These are phyloP conservation scores for Diacarnus erythraeanus DNA, from an alignment of 37 sponge, comb jelly and placozoan genomes.

Conservation along the genomic window DNA sequence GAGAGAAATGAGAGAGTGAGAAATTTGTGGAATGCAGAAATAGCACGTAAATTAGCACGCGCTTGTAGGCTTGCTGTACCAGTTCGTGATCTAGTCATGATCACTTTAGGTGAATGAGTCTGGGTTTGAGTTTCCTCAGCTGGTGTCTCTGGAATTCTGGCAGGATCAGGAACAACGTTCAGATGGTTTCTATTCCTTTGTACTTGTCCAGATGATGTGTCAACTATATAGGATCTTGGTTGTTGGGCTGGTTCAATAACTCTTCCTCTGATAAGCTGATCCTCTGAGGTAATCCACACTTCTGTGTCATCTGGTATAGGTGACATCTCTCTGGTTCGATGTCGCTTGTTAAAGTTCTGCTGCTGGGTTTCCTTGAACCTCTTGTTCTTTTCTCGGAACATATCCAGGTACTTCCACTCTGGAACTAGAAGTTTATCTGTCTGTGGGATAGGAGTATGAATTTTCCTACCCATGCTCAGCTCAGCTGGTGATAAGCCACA, in stretches of 20 bases:
- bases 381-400: constrained; percentile 8
- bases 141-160: background rate
- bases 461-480: constrained; percentile 39
- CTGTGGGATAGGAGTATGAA: constrained; percentile 48
- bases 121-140: background rate
- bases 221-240: constrained; percentile 8
- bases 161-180: background rate
- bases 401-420: constrained; percentile 39
- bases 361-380: constrained; percentile 28
- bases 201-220: background rate
- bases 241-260: background rate
- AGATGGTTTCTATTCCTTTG: background rate
- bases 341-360: constrained; percentile 30
- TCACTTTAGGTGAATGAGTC: background rate
- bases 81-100: background rate
- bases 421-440: constrained; percentile 23
- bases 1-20: too few relatives aligned
- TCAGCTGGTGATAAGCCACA: constrained; percentile 50
- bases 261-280: background rate
- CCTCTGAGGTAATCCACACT: constrained; percentile 45
- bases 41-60: too few relatives aligned
- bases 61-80: too few relatives aligned
- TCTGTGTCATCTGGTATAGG: constrained; percentile 11
- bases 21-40: too few relatives aligned
- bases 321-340: constrained; percentile 1